These are phyloP conservation scores for Drosophila nr. medialis DNA, from an alignment of 2,888 invertebrate species.

Conservation along the genomic window DNA sequence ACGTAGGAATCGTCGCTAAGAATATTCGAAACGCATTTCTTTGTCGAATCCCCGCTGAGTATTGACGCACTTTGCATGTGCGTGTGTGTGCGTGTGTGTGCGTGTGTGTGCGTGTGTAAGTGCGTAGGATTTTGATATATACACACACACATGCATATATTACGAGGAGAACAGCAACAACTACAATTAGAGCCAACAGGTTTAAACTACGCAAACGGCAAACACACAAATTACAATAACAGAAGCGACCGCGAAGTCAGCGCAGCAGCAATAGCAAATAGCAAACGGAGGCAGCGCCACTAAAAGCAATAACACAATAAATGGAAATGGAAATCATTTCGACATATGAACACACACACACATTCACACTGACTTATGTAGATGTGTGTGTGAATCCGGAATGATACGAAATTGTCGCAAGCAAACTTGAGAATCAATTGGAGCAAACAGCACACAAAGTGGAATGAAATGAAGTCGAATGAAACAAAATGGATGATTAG, in stretches of 20 bases:
- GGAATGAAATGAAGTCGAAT: conserved; percentile 24
- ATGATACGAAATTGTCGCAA: conserved; percentile 58
- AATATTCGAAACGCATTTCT: neutral
- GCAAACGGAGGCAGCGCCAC: conserved; percentile 30
- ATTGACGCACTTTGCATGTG: neutral
- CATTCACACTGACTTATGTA: conserved; percentile 7
- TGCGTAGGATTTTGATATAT: neutral
- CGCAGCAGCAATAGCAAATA: conserved; percentile 20
- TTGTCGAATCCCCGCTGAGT: neutral
- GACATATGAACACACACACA: conserved; percentile 40
- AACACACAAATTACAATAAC: conserved; percentile 69
- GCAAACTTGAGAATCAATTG: conserved; percentile 74
- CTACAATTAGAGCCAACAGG: conserved; percentile 56
- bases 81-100: neutral
- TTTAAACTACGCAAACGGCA: conserved; percentile 67
- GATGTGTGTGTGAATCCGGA: conserved; percentile 35
- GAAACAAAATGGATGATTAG: conserved; percentile 32
- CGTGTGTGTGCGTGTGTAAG: neutral
- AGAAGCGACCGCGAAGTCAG: conserved; percentile 59
- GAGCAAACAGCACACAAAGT: conserved; percentile 40
- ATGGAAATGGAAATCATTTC: conserved; percentile 63
- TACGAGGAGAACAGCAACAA: neutral
- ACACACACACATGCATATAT: conserved; percentile 1
- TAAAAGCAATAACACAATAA: conserved; percentile 58
- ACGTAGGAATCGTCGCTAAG: neutral